phyloP scores from a whole-genome alignment of 2,113 vertebrate genomes.

The Tragelaphus strepsiceros region DNA sequence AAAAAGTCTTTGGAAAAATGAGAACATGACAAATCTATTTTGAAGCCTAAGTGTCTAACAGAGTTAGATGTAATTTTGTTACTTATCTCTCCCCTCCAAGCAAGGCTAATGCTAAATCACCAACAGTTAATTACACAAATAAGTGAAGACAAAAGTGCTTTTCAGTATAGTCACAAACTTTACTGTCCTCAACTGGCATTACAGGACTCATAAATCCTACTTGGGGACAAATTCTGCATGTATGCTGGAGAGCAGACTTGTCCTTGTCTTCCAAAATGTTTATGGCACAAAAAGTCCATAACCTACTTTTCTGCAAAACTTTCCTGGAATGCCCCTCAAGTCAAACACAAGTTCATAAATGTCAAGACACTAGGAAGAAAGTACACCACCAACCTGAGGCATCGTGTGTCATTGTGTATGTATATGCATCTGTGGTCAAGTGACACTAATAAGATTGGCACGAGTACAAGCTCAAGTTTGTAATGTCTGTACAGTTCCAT shows the following conservation, averaged over 20 bases:
- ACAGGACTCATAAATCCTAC: constrained; percentile 81
- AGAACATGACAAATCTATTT: constrained; percentile 35
- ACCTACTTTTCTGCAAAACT: constrained; percentile 7
- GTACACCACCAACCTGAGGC: constrained; percentile 42
- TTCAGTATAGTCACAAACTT: constrained; percentile 61
- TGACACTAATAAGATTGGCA: constrained; percentile 43
- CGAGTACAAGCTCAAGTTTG: constrained; percentile 44
- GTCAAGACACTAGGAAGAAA: constrained; percentile 56
- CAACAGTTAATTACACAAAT: constrained; percentile 32
- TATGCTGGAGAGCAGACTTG: neutral
- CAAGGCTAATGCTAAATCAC: constrained; percentile 53
- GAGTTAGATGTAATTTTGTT: constrained; percentile 26
- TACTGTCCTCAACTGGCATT: constrained; percentile 71
- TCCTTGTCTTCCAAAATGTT: constrained; percentile 24
- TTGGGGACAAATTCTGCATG: constrained; percentile 22
- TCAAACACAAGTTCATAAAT: constrained; percentile 49
- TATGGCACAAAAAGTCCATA: constrained; percentile 34
- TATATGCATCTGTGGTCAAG: constrained; percentile 9
- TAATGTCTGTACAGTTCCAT: constrained; percentile 26
- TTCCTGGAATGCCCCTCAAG: constrained; percentile 49
- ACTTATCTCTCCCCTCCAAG: constrained; percentile 2
- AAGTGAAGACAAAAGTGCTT: constrained; percentile 72
- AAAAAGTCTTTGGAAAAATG: constrained; percentile 54
- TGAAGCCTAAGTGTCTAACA: constrained; percentile 29
- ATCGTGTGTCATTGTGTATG: neutral